Percentiles rank a stretch among this genome's conserved stretches.
Conservation (phyloP, 2,888 invertebrate species). For the Clepsis dumicolana region DNA sequence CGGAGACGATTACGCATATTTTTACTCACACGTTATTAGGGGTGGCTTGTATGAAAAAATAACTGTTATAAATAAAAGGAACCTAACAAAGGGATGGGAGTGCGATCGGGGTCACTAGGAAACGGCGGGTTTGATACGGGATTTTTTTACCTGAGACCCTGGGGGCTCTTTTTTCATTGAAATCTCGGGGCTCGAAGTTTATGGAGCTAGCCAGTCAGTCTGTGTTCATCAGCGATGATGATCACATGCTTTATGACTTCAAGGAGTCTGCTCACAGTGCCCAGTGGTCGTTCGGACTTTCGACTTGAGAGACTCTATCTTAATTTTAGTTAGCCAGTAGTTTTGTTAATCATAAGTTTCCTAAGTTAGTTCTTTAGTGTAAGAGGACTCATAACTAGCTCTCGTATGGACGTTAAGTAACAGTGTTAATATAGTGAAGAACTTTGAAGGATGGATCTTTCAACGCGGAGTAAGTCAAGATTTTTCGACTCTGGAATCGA, state of each 20-base stretch:
- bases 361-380: constrained; percentile 46
- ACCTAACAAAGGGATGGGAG: constrained; percentile 83
- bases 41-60: constrained; percentile 85
- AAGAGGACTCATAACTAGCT: constrained; percentile 25
- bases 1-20: constrained; percentile 82
- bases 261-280: constrained; percentile 63
- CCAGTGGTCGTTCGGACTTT: constrained; percentile 65
- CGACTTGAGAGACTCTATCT: constrained; percentile 46
- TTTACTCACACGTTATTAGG: constrained; percentile 83
- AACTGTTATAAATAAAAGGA: constrained; percentile 85
- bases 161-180: constrained; percentile 79
- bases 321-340: constrained; percentile 52
- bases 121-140: constrained; percentile 85
- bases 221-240: constrained; percentile 85
- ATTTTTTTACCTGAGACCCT: constrained; percentile 82
- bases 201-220: constrained; percentile 82
- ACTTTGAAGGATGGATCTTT: constrained; percentile 75
- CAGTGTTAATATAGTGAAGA: constrained; percentile 49
- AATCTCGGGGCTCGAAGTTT: constrained; percentile 72
- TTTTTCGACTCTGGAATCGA: constrained; percentile 86
- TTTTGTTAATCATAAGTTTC: constrained; percentile 42
- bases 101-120: constrained; percentile 86
- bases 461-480: constrained; percentile 85
- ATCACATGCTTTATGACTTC: constrained; percentile 80
- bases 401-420: constrained; percentile 28